Evolutionary conservation across 2,797 vertebrate genomes (phyloP).

Genomic region (Eulemur coronatus): DNA sequence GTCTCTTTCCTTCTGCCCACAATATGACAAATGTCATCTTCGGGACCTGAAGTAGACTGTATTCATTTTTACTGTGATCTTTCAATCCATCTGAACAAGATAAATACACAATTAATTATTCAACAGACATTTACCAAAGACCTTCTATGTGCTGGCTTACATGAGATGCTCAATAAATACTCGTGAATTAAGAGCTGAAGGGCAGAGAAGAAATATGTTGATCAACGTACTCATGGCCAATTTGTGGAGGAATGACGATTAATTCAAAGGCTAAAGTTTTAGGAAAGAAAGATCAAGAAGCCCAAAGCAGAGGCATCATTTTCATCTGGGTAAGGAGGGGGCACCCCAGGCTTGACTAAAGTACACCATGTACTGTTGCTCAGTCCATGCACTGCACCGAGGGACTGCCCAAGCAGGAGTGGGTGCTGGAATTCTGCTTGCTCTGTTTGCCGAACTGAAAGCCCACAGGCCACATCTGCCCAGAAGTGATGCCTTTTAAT

Average conservation of each 20-base stretch:
- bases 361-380: background rate
- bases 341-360: background rate
- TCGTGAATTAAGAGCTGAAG: background rate
- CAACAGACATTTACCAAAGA: background rate
- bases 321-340: background rate
- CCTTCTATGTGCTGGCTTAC: background rate
- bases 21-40: background rate
- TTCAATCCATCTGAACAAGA: background rate
- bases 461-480: background rate
- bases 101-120: background rate
- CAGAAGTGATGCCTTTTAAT: background rate
- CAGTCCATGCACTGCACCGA: background rate
- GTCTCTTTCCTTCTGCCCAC: background rate
- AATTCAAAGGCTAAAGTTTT: background rate
- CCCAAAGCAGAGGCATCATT: background rate
- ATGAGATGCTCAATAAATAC: background rate
- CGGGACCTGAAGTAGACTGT: background rate
- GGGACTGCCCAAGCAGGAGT: background rate
- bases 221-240: background rate
- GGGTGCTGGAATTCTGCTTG: rapidly evolving
- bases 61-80: background rate
- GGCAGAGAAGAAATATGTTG: background rate
- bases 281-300: background rate
- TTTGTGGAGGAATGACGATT: background rate
- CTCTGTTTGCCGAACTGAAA: background rate